A percentile compares a stretch with the other conserved stretches of the same genome.
Evolutionary conservation across 2,888 invertebrate species (phyloP).

Genomic region (Neoaliturus tenellus): DNA sequence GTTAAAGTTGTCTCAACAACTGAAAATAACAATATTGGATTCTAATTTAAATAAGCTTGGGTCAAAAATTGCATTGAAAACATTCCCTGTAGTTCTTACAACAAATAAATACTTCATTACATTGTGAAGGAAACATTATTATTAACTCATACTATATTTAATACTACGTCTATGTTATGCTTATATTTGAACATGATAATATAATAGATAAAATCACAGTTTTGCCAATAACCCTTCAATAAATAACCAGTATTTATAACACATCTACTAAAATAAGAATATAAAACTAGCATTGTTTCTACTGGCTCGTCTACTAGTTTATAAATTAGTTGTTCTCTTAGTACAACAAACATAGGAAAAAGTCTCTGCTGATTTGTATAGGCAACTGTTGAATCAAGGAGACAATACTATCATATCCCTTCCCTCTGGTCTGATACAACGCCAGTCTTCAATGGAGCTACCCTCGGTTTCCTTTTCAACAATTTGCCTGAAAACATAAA

Average conservation of each 20-base stretch:
- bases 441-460: too few species aligned
- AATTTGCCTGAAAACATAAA: too few species aligned
- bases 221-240: background rate
- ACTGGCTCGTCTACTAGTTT: background rate
- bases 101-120: background rate
- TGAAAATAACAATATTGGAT: too few species aligned
- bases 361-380: too few species aligned
- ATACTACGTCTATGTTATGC: background rate
- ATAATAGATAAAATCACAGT: slow-evolving; percentile 6
- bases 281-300: background rate
- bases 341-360: too few species aligned
- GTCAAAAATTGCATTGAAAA: background rate
- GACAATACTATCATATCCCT: too few species aligned
- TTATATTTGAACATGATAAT: background rate
- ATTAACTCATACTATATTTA: background rate
- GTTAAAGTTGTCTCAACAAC: too few species aligned
- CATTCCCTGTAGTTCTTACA: slow-evolving; percentile 5
- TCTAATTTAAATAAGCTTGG: background rate
- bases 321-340: background rate
- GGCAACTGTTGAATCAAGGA: too few species aligned
- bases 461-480: too few species aligned
- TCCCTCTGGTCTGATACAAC: too few species aligned
- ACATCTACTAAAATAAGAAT: background rate
- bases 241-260: background rate
- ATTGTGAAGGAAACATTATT: background rate